These are phyloP conservation scores for Tetraodon nigroviridis DNA, from an alignment of 2,113 vertebrate species.

Conservation along the genomic window DNA sequence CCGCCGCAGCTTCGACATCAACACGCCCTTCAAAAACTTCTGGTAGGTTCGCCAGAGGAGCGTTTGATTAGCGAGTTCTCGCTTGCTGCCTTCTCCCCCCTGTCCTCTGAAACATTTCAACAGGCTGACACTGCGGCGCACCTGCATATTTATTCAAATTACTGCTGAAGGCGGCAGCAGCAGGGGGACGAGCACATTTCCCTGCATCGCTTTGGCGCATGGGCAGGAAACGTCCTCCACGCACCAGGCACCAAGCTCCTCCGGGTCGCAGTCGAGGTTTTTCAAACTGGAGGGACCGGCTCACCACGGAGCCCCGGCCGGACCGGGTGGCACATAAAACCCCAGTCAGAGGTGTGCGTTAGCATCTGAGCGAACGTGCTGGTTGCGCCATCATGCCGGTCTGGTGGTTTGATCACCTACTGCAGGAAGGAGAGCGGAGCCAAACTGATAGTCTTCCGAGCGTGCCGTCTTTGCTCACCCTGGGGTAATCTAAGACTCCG, in stretches of 20 bases:
- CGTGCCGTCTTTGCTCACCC: no score
- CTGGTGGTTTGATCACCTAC: no score
- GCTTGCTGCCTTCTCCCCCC: neutral
- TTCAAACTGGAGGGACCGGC: no score
- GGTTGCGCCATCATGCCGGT: no score
- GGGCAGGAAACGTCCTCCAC: conserved; percentile 39
- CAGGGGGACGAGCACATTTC: neutral
- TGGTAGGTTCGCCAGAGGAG: conserved; percentile 74
- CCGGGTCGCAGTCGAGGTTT: no score
- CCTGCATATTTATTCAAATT: conserved; percentile 12
- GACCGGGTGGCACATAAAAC: no score
- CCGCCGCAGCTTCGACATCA: conserved; percentile 88
- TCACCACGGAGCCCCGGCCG: no score
- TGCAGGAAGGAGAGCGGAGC: no score
- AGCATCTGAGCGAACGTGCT: no score
- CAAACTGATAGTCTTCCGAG: no score
- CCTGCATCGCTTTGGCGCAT: conserved; percentile 4
- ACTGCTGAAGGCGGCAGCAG: neutral
- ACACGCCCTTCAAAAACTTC: conserved; percentile 95
- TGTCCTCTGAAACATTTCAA: conserved; percentile 14
- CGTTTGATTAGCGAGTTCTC: conserved; percentile 14
- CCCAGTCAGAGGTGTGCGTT: no score
- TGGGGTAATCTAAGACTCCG: no score
- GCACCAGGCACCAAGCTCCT: neutral
- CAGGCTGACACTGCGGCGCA: conserved; percentile 6